Evolutionary conservation across 2,113 vertebrate genomes (phyloP), one percentile per base, ranked within the genome.

Genomic region (Triplophysa dalaica): DNA sequence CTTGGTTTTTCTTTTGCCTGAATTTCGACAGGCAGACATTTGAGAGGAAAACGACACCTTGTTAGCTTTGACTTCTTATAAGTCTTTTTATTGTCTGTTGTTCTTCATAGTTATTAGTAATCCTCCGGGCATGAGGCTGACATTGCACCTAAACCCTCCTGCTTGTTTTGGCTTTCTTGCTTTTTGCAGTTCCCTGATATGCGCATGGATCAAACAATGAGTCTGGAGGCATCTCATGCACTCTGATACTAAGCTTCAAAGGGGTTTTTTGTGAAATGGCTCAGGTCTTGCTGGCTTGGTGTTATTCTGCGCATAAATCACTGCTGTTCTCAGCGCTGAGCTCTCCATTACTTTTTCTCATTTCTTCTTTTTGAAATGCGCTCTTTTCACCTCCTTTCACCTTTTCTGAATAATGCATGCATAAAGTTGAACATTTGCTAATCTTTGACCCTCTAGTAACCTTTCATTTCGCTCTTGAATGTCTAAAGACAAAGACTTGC

Each of bases 291-390:
- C 19, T 8, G 45, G 66, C 11, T 21, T 67, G 33, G n/a, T 43
- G 62, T 16, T 24, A 7, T 58, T 68, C 33, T 54, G 33, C n/a
- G 75, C 50, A 68, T 67, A 43, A 24, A 77, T 58, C 7, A 17
- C 38, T 12, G 41, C 21, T 26, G 21, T 26, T 63, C 41, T 7
- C 17, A 9, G 16, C 14, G 54, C 62, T 56, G 12, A 73, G 24
- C 19, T 10, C 50, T 29, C 16, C 54, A 56, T 56, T 4, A 13
- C 10, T 72, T 72, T 72, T 19, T 41, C 29, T 63, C 21, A 26
- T 19, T 22, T 26, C 63, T 50, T 8, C 6, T 48, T 43, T 64
- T 67, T 19, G 0, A 12, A 14, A 29, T 48, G 41, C 10, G 19
- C 2, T 65, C 33, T 52, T 24, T 70, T 82, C 21, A 24, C 54